Evolutionary conservation across 2,113 vertebrate species (phyloP), one percentile per base, ranked within the genome.

Genomic region (Lipotes vexillifer): DNA sequence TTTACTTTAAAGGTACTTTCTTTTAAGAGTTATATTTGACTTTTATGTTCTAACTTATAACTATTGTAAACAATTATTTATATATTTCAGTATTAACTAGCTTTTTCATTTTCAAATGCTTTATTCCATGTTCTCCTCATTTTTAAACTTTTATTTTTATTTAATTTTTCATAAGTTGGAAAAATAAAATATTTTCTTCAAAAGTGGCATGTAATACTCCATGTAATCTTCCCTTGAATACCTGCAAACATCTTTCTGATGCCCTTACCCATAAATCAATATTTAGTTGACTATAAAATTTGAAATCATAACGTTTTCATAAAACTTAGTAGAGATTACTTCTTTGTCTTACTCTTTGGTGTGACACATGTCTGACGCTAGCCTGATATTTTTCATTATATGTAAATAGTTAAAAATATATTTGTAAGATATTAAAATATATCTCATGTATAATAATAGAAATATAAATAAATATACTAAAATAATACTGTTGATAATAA

Each of bases 131-230:
- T 66, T 69, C 3, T 66, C 18, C 11, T 87, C 29, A 59, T 84
- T 88, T 23, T 93, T 49, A 20, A 78, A 46, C 41, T 80, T 93
- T 18, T 27, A 46, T 55, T 91, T 95, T 71, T 46, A 82, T 46
- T 93, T 96, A 90, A 49, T 78, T 86, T 85, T 97, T 49, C 71
- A 36, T 78, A 72, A 94, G 13, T 93, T 83, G 10, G 46, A 83
- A 91, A 92, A 94, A 89, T 87, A 49, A 96, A 89, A 66, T 85
- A 2, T 83, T 97, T 95, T 72, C 33, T 92, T 68, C 10, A 78
- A 55, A 86, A 92, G 74, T 72, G 72, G 6, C 29, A 66, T 14
- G 59, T 38, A 93, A 86, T 66, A 61, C n/a, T 77, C 75, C 21
- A 87, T 83, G 33, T 46, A 55, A 0, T 88, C 41, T 93, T 1